phyloP scores from a whole-genome alignment of 2,797 vertebrate genomes.

The Sardinella longiceps region DNA sequence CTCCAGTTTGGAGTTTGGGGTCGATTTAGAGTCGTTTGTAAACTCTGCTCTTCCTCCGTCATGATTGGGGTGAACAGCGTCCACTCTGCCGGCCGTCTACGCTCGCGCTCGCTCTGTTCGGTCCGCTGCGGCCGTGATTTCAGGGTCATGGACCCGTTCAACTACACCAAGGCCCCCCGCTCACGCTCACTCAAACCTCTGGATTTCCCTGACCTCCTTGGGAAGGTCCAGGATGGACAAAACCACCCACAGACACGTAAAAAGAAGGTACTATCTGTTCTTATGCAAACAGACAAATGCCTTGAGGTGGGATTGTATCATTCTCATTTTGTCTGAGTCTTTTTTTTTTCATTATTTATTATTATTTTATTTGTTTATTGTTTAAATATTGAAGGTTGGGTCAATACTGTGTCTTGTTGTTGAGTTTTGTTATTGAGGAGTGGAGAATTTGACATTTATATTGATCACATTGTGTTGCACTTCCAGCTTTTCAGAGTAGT shows the following conservation, averaged over 20 bases:
- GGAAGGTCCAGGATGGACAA: constrained; percentile 77
- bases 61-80: constrained; percentile 96
- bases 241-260: constrained; percentile 86
- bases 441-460: neutral
- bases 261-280: constrained; percentile 50
- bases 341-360: no score
- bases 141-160: constrained; percentile 86
- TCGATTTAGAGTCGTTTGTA: neutral
- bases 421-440: neutral
- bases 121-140: constrained; percentile 89
- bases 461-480: neutral
- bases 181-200: constrained; percentile 92
- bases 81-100: constrained; percentile 85
- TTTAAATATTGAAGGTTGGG: neutral
- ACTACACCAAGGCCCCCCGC: constrained; percentile 89
- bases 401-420: neutral
- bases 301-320: no score
- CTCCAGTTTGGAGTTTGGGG: neutral
- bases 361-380: no score
- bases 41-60: neutral
- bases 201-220: constrained; percentile 92
- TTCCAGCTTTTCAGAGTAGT: neutral
- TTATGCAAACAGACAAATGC: neutral
- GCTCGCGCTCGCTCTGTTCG: constrained; percentile 90
- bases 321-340: neutral